Evolutionary conservation across 2,888 invertebrate genomes (phyloP), one percentile per base, ranked within the genome.

Genomic region (Blomia tropicalis): DNA sequence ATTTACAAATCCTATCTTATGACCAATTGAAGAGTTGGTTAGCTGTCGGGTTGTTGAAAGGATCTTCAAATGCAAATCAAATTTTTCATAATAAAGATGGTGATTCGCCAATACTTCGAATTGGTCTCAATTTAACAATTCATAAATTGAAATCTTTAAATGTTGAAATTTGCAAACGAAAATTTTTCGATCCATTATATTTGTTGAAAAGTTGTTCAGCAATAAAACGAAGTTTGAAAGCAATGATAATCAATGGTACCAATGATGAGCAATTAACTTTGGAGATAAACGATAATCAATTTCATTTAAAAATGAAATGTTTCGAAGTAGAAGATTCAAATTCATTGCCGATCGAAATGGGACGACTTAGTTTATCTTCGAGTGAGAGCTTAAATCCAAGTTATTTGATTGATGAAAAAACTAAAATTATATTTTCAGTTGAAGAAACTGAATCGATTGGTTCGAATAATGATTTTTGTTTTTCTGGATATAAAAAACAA

Each of bases 401-500:
- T 36, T 36, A 36, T 36, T 7, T 36, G 36, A 36, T 36, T 36
- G 7, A 17, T 36, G 36, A 36, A 17, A 17, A 36, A 11, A 36
- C 36, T 11, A 17, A 36, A 36, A 36, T 36, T 36, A 36, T 36
- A 11, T 36, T 36, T 17, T 36, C 36, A 11, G 14, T 19, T 19
- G 5, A 44, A 22, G n/a, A 19, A 5, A 19, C 5, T 19, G 14
- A 11, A 7, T 44, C 22, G 7, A 44, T 44, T 19, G 14, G 36
- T 14, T n/a, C 22, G 17, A 7, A 11, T 7, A 36, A 36, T 36
- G 36, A 36, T 36, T 17, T 36, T 36, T 17, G 36, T 7, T 11
- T 36, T 7, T 7, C 17, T 27, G 65, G 63, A 29, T 63, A 64
- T 47, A 43, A 27, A 22, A 43, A 17, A 36, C 65, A 63, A 54